phyloP scores from a whole-genome alignment of 2,113 vertebrate genomes.

The Craseonycteris thonglongyai region DNA sequence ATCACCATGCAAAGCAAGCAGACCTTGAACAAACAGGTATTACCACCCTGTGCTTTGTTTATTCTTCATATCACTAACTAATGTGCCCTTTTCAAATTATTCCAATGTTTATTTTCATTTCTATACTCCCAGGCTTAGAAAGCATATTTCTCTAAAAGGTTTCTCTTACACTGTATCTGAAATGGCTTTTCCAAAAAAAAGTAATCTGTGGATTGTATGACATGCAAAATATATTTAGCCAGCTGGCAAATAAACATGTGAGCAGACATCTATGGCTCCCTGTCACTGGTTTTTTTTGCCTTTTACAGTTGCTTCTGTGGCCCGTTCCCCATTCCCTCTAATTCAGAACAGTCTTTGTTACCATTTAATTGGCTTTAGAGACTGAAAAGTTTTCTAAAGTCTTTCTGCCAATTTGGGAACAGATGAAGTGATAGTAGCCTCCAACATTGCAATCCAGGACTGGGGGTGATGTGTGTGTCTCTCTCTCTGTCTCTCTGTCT shows the following conservation, averaged over 20 bases:
- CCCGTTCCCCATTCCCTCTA: background rate
- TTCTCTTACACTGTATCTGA: background rate
- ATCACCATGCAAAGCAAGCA: background rate
- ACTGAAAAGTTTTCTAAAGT: background rate
- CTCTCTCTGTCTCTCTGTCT: too few relatives aligned
- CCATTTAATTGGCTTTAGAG: background rate
- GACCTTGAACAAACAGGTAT: background rate
- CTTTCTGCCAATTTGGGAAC: background rate
- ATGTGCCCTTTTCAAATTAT: slow-evolving; percentile 11
- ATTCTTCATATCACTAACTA: background rate
- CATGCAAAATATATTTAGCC: background rate
- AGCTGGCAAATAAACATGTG: background rate
- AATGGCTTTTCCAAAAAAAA: slow-evolving; percentile 2
- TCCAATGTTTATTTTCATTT: slow-evolving; percentile 41
- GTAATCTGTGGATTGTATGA: background rate
- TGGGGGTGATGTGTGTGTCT: too few relatives aligned
- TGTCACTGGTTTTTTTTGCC: background rate
- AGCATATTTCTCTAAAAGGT: background rate
- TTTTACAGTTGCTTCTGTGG: background rate
- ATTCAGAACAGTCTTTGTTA: background rate
- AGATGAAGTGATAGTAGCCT: background rate
- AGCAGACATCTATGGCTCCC: fast-evolving
- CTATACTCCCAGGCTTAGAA: background rate
- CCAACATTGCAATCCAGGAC: background rate
- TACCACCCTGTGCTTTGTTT: background rate